phyloP scores from a whole-genome alignment of 2,113 vertebrate species.

The Stegastes partitus region DNA sequence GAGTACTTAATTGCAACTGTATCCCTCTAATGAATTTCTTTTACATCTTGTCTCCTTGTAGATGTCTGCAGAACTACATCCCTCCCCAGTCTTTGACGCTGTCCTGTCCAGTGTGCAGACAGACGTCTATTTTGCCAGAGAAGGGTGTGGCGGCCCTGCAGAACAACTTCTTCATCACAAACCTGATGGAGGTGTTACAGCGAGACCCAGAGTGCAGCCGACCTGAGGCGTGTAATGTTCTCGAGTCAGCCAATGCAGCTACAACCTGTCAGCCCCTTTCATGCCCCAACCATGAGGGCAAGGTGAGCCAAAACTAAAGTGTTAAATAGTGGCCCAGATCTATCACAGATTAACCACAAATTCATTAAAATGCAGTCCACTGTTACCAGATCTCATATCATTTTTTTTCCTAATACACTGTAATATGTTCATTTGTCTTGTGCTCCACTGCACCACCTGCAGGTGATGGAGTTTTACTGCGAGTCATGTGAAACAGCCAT shows the following conservation, averaged over 20 bases:
- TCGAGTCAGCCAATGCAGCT: slow-evolving; percentile 88
- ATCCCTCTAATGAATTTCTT: neutral
- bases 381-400: neutral
- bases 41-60: slow-evolving; percentile 51
- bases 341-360: neutral
- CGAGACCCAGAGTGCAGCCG: slow-evolving; percentile 86
- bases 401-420: too few relatives aligned
- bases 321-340: neutral
- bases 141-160: slow-evolving; percentile 93
- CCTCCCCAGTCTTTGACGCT: slow-evolving; percentile 93
- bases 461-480: slow-evolving; percentile 99
- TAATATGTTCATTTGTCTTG: neutral
- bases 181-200: slow-evolving; percentile 96
- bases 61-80: slow-evolving; percentile 96
- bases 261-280: slow-evolving; percentile 87
- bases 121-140: slow-evolving; percentile 95
- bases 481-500: slow-evolving; percentile 97
- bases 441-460: slow-evolving; percentile 67
- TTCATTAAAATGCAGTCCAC: neutral
- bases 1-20: neutral
- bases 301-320: slow-evolving; percentile 54
- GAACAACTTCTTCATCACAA: slow-evolving; percentile 98
- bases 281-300: slow-evolving; percentile 94
- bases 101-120: slow-evolving; percentile 94
- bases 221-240: slow-evolving; percentile 84